Base-by-base conservation (phyloP, 2,888 invertebrate genomes). In the Phaonia tiefii region DNA sequence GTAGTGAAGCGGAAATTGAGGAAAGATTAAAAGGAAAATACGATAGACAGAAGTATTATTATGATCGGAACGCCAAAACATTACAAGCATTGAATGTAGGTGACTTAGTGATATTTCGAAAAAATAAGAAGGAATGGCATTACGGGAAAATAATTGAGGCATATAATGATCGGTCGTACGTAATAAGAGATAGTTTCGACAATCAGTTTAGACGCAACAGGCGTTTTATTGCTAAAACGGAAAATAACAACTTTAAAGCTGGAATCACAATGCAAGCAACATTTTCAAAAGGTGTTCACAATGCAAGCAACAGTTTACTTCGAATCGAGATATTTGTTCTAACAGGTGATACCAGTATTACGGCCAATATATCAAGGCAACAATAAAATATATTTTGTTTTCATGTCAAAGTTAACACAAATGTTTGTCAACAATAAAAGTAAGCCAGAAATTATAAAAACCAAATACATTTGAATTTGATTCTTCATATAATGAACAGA, bases 61-160 rank as follows among this genome's bases (percentile, higher is more conserved):
- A 56, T 26, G n/a, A 56, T 60, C 31, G 42, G 60, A 44, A 42
- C 42, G 44, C 42, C 22, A 44, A 42, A 63, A 42, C 66, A 2
- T 51, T 82, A 44, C 66, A 63, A 25, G 44, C 22, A 26, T 54
- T 82, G 42, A 42, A 56, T 22, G 25, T 73, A 13, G 75, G 78
- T 39, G 77, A 83, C 22, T 15, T 17, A 42, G 69, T 78, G 13
- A 72, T 80, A n/a, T 5, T 83, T 83, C 60, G 76, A 83, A 37
- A 83, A 80, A 79, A 65, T 70, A 20, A 54, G 49, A 49, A 13
- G n/a, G 25, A 58, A 26, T n/a, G n/a, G n/a, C n/a, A n/a, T n/a
- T n/a, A 58, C 26, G 58, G 58, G 1, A 58, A 20, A 20, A 58
- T 58, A 58, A 26, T 26, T 26, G 25, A 25, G 31, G 8, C 31